phyloP scores from a whole-genome alignment of 92 coral and sea anemone genomes.

The Epizoanthus illoricatus region DNA sequence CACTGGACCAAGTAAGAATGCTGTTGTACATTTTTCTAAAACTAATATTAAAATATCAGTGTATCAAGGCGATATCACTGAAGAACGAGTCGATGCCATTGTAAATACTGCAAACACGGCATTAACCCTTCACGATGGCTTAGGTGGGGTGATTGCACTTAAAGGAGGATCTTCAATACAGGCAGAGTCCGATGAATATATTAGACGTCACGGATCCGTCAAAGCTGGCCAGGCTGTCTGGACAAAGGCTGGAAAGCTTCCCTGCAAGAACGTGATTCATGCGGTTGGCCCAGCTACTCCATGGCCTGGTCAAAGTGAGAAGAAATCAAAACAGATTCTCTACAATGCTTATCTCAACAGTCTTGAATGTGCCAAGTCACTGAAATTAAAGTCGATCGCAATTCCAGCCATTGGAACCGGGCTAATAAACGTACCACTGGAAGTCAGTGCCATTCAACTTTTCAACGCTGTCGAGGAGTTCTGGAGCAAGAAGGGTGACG shows the following conservation, averaged over 20 bases:
- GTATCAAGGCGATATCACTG: conserved; percentile 63
- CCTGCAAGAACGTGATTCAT: conserved; percentile 43
- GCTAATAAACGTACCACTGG: conserved; percentile 20
- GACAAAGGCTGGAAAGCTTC: conserved; percentile 36
- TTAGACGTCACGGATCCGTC: neutral
- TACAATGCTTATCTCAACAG: conserved; percentile 13
- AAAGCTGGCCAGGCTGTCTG: conserved; percentile 8
- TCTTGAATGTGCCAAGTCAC: conserved; percentile 2
- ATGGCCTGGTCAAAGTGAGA: neutral
- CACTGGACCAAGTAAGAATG: neutral
- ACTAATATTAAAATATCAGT: conserved; percentile 49
- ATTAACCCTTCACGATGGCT: conserved; percentile 48
- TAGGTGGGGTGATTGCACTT: conserved; percentile 47
- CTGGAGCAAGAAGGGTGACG: neutral
- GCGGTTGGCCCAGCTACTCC: conserved; percentile 45
- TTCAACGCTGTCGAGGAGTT: conserved; percentile 34
- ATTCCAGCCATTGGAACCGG: conserved; percentile 54
- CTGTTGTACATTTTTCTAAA: conserved; percentile 3
- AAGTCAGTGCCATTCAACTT: conserved; percentile 35
- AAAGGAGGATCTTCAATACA: conserved; percentile 69
- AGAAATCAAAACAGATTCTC: neutral
- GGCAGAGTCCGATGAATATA: conserved; percentile 41
- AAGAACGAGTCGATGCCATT: conserved; percentile 70
- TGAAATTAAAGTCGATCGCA: conserved; percentile 28
- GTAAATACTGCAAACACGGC: conserved; percentile 71